Conservation (phyloP, 2,113 vertebrate genomes). For the Onychorhynchus coronatus region DNA sequence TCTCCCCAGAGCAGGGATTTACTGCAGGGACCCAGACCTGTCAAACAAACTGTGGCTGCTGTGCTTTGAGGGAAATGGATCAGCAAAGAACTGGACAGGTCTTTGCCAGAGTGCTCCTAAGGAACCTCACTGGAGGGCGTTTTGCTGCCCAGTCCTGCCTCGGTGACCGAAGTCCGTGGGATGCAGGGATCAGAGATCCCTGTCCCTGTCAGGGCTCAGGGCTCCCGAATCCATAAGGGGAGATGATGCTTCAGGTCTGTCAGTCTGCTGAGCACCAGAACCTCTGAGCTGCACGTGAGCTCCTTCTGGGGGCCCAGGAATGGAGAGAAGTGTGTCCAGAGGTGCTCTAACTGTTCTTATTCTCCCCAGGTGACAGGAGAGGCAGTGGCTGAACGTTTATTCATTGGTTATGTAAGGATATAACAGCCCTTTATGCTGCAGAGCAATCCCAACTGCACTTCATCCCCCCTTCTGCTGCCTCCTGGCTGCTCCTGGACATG, state of each 20-base stretch:
- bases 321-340: background rate
- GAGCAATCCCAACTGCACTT: background rate
- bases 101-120: too few relatives aligned
- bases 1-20: accelerated
- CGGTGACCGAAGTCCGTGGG: background rate
- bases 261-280: background rate
- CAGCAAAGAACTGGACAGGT: background rate
- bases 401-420: background rate
- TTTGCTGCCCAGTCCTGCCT: background rate
- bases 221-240: accelerated
- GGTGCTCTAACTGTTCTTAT: background rate
- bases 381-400: background rate
- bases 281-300: background rate
- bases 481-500: background rate
- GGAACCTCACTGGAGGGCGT: background rate
- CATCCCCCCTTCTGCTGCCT: background rate
- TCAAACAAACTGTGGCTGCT: background rate
- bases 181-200: background rate
- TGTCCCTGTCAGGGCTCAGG: background rate
- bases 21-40: background rate
- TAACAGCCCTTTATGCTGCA: background rate
- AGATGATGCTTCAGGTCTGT: background rate
- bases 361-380: background rate
- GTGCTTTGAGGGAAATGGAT: background rate
- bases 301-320: background rate